phyloP scores from a whole-genome alignment of 2,888 invertebrate genomes.

The Oegoconia quadripuncta region DNA sequence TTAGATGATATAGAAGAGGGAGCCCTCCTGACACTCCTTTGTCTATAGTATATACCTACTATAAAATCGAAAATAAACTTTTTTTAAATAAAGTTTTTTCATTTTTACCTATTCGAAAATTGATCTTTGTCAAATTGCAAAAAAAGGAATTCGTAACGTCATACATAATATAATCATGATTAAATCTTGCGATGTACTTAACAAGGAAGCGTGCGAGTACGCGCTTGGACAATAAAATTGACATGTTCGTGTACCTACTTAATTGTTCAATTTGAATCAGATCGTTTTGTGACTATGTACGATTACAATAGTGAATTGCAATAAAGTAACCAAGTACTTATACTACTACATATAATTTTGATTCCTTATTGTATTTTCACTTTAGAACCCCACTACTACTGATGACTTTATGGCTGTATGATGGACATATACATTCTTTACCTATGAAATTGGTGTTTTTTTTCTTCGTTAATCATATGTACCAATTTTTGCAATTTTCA shows the following conservation, averaged over 20 bases:
- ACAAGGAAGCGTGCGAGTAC: constrained; percentile 59
- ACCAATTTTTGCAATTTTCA: too few relatives aligned
- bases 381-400: neutral
- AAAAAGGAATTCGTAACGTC: constrained; percentile 60
- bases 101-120: constrained; percentile 3
- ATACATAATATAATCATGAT: constrained; percentile 70
- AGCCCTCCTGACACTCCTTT: too few relatives aligned
- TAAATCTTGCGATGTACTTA: constrained; percentile 62
- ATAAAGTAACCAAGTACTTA: neutral
- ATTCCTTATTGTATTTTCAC: neutral
- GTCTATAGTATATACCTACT: too few relatives aligned
- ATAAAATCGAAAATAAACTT: neutral
- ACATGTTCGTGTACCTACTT: constrained; percentile 41
- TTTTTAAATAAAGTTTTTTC: constrained; percentile 6
- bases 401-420: too few relatives aligned
- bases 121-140: constrained; percentile 60
- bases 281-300: constrained; percentile 5
- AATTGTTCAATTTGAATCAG: constrained; percentile 33
- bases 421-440: too few relatives aligned
- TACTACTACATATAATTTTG: neutral
- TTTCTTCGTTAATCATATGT: too few relatives aligned
- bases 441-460: too few relatives aligned
- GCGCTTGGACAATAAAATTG: constrained; percentile 60
- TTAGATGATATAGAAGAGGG: too few relatives aligned
- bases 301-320: neutral